These are phyloP conservation scores for Epirrhoe tristata DNA, from an alignment of 2,888 invertebrate genomes.

Conservation along the genomic window DNA sequence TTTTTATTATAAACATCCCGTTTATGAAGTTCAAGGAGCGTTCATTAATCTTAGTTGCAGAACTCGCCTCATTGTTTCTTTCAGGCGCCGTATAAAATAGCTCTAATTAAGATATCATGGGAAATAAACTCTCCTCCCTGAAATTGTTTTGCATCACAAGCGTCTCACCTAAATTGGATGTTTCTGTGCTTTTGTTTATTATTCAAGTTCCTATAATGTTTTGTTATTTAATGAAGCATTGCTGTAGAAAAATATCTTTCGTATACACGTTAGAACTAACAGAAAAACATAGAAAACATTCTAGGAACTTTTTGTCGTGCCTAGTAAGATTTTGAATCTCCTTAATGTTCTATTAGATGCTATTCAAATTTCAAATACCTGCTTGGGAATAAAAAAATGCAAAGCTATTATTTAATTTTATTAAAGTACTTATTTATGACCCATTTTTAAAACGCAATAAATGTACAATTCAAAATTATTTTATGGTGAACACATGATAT, in stretches of 20 bases:
- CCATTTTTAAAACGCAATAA: conserved; percentile 54
- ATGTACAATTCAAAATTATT: conserved; percentile 63
- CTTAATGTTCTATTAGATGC: too few relatives aligned
- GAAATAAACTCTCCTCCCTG: conserved; percentile 72
- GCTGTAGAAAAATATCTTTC: not conserved
- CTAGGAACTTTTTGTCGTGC: too few relatives aligned
- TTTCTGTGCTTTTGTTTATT: conserved; percentile 43
- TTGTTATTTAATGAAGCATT: not conserved
- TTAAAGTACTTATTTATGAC: conserved; percentile 52
- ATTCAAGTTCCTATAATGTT: not conserved
- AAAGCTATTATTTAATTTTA: conserved; percentile 9
- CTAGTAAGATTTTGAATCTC: too few relatives aligned
- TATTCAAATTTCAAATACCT: too few relatives aligned
- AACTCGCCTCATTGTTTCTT: conserved; percentile 72
- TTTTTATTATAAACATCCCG: conserved; percentile 51
- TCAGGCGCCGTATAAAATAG: conserved; percentile 64
- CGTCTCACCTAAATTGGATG: conserved; percentile 57
- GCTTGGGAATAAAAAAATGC: not conserved
- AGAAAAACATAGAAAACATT: too few relatives aligned
- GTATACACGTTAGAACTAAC: too few relatives aligned
- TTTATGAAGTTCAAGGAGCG: conserved; percentile 73
- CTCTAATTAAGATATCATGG: conserved; percentile 81
- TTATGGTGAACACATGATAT: conserved; percentile 43
- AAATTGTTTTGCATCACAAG: conserved; percentile 59
- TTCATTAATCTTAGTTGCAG: conserved; percentile 79